Conservation (phyloP, 2,797 vertebrate species). For the Mionectes olivaceus region DNA sequence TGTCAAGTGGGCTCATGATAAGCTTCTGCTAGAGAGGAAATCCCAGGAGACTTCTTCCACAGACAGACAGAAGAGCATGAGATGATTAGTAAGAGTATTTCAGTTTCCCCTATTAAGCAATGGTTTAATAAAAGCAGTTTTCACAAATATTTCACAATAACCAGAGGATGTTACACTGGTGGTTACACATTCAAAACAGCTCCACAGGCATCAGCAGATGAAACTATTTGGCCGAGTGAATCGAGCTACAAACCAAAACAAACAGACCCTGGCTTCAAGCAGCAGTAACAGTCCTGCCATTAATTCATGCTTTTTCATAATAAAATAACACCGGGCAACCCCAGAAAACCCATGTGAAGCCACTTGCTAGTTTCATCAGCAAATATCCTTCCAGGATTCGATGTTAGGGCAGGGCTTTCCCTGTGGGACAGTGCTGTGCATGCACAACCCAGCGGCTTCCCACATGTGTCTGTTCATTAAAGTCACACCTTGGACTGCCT, state of each 20-base stretch:
- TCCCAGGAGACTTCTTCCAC: background rate
- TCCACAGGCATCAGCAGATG: slow-evolving; percentile 1
- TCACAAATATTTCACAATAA: slow-evolving; percentile 54
- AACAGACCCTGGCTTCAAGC: slow-evolving; percentile 15
- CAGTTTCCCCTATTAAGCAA: slow-evolving; percentile 46
- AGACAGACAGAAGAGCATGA: background rate
- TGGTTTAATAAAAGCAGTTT: slow-evolving; percentile 32
- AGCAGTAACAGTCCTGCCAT: background rate
- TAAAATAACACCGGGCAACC: slow-evolving; percentile 29
- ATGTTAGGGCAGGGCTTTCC: slow-evolving; percentile 14
- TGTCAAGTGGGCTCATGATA: background rate
- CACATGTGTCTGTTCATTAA: accelerated
- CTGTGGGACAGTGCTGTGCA: background rate
- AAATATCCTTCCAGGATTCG: slow-evolving; percentile 10
- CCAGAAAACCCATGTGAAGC: background rate
- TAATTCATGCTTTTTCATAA: background rate
- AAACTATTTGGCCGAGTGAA: slow-evolving; percentile 19
- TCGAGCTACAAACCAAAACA: slow-evolving; percentile 61
- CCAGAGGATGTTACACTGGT: slow-evolving; percentile 17
- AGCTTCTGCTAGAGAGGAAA: background rate
- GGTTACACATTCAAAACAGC: slow-evolving; percentile 47
- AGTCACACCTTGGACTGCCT: background rate
- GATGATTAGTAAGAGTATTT: slow-evolving; percentile 41
- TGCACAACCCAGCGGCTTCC: background rate
- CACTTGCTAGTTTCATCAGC: slow-evolving; percentile 23